Conservation (phyloP, 2,113 vertebrate genomes). For the Panurus biarmicus region DNA sequence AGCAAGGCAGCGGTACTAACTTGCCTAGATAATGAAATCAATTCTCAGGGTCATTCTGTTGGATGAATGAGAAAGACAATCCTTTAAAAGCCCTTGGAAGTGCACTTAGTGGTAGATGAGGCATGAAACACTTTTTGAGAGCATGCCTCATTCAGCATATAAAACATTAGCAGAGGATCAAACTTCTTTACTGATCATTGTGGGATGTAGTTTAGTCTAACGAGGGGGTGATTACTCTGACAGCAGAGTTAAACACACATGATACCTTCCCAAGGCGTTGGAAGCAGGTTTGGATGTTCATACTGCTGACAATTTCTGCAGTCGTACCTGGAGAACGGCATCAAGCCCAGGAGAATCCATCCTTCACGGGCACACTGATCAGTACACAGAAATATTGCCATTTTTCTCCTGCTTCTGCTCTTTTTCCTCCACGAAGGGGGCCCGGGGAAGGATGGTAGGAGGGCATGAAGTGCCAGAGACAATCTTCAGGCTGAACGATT, state of each 20-base stretch:
- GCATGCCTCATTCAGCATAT: background rate
- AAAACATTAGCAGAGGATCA: background rate
- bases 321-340: background rate
- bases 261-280: background rate
- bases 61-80: background rate
- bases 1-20: background rate
- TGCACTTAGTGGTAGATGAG: background rate
- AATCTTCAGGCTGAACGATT: rapidly evolving
- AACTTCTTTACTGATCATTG: background rate
- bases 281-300: background rate
- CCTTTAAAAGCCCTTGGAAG: background rate
- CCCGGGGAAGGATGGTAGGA: background rate
- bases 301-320: background rate
- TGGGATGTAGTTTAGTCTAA: background rate
- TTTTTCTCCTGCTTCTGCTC: background rate
- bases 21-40: background rate
- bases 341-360: background rate
- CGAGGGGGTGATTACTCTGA: background rate
- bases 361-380: rapidly evolving
- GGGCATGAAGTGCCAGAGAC: background rate
- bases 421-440: background rate
- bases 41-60: background rate
- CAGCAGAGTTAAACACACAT: background rate
- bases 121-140: conserved; percentile 9
- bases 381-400: background rate